Percentiles rank a stretch among this genome's conserved stretches.
These are phyloP conservation scores for Menidia beryllina DNA, from an alignment of 2,113 vertebrate genomes.

Conservation along the genomic window DNA sequence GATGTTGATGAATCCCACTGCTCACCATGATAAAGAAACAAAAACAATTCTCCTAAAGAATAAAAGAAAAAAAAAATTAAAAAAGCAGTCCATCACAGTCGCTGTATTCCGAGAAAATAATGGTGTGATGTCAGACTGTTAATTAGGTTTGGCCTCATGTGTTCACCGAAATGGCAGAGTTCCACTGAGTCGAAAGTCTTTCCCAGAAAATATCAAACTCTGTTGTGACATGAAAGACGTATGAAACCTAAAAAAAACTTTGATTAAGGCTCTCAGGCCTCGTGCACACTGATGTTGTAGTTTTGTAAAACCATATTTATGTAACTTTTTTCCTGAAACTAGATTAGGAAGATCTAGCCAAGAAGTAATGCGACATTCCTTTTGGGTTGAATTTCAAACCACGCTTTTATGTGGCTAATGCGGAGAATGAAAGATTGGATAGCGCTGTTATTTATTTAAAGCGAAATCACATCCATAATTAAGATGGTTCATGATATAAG, in stretches of 20 bases:
- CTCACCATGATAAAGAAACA: conserved; percentile 2
- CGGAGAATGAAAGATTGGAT: background rate
- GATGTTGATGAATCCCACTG: conserved; percentile 20
- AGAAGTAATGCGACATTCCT: background rate
- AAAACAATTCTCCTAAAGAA: too few species aligned
- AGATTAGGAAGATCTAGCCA: background rate
- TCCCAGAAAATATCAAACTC: background rate
- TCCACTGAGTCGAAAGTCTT: background rate
- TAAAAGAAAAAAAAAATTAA: too few species aligned
- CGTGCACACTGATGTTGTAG: background rate
- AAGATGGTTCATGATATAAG: background rate
- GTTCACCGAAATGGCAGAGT: conserved; percentile 7
- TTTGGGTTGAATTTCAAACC: too few species aligned
- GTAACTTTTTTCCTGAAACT: background rate
- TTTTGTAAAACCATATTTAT: background rate
- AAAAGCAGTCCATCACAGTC: background rate
- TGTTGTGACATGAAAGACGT: conserved; percentile 15
- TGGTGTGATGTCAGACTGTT: conserved; percentile 33
- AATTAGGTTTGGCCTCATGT: conserved; percentile 4
- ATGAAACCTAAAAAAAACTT: background rate
- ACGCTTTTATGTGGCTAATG: background rate
- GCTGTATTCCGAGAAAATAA: conserved; percentile 1
- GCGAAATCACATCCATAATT: background rate
- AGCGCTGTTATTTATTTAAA: background rate
- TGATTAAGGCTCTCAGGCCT: background rate